Evolutionary conservation across 2,797 vertebrate species (phyloP), one percentile per base, ranked within the genome.

Genomic region (Microctenopoma stevenorrisi): DNA sequence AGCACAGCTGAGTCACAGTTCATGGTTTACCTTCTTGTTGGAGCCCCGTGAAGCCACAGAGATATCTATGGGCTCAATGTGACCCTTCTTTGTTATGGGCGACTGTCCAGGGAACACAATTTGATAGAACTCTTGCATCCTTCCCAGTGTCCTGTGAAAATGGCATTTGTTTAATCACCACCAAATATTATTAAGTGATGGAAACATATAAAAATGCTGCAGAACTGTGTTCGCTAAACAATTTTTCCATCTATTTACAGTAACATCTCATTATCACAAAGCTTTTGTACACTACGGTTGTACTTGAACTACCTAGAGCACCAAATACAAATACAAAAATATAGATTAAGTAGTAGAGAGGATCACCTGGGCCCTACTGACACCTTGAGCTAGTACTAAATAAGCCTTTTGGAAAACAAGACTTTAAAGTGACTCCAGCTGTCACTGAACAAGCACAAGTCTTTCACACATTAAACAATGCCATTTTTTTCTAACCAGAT

Each of bases 21-120:
- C 30, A 33, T 33, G 30, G 30, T 33, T 76, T 47, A 99, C 97
- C 97, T 99, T 99, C 88, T 98, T 99, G 88, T 98, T 99, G 15
- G 92, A 96, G 26, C 96, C 93, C 73, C 96, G 95, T 80, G 96
- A 96, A 35, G 93, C 96, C 79, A 97, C 73, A 40, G 89, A 92
- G 76, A 99, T 94, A 74, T 96, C 93, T 5, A 99, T 95, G 38
- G 94, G 94, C 46, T 95, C 95, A 0, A 97, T 87, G 72, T 92
- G 94, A 67, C 97, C 98, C 84, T 96, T 99, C 88, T 94, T 97
- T 78, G 94, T 84, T 33, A 96, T 1, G 2, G 96, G 94, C 25
- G 89, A 80, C 55, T 94, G 94, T 65, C 97, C 96, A 42, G 92
- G 90, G 83, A 97, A 96, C 0, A 93, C 93, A 64, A 98, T 84